Percentiles rank a stretch among this genome's conserved stretches.
Evolutionary conservation across 2,888 invertebrate species (phyloP).

Genomic region (Aleiodes testaceus): DNA sequence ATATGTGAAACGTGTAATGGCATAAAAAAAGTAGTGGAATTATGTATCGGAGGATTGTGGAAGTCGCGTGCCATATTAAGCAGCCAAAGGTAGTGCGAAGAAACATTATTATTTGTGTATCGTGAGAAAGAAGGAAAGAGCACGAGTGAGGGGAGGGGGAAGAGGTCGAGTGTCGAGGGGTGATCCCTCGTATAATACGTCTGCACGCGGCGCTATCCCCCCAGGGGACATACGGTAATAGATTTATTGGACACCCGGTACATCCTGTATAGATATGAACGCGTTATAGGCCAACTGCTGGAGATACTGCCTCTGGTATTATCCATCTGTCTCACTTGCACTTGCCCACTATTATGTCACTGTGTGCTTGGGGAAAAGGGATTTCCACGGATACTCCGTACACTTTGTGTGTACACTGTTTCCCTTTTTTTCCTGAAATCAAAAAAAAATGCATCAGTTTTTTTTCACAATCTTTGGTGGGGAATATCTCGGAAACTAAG

Average conservation of each 20-base stretch:
- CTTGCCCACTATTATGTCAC: constrained; percentile 19
- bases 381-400: background rate
- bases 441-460: no score
- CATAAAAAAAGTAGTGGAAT: constrained; percentile 1
- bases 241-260: constrained; percentile 71
- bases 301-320: constrained; percentile 56
- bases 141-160: constrained; percentile 30
- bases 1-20: constrained; percentile 46
- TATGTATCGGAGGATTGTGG: constrained; percentile 18
- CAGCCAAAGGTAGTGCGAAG: constrained; percentile 16
- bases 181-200: constrained; percentile 40
- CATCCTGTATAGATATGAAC: constrained; percentile 66
- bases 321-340: constrained; percentile 37
- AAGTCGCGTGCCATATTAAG: constrained; percentile 35
- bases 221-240: constrained; percentile 69
- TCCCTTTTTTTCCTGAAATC: background rate
- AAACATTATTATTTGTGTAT: constrained; percentile 16
- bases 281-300: constrained; percentile 60
- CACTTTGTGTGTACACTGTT: background rate
- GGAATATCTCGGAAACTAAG: no score
- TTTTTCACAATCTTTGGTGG: no score
- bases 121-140: constrained; percentile 28
- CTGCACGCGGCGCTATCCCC: constrained; percentile 52
- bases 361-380: background rate
- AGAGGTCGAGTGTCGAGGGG: constrained; percentile 39